These are phyloP conservation scores for Synergus gifuensis DNA, from an alignment of 2,888 invertebrate species.

Conservation along the genomic window DNA sequence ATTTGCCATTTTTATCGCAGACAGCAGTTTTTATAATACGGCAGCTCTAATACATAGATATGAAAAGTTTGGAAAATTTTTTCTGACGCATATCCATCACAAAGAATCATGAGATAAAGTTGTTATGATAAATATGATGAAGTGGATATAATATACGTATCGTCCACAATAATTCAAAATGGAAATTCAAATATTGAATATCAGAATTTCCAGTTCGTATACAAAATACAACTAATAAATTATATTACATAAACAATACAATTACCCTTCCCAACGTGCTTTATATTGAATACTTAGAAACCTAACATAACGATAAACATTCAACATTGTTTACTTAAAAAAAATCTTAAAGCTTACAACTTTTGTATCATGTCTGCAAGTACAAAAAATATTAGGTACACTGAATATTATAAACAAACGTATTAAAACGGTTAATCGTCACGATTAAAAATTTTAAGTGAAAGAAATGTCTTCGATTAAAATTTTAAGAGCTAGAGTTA, in stretches of 20 bases:
- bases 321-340: not conserved
- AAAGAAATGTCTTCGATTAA: not conserved
- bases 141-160: not conserved
- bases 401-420: not conserved
- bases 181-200: conserved; percentile 7
- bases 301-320: conserved; percentile 19
- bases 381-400: conserved; percentile 1
- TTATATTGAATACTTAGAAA: conserved; percentile 11
- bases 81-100: conserved; percentile 2
- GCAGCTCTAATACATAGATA: not conserved
- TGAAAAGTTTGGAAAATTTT: not conserved
- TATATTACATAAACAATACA: not conserved
- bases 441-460: not conserved
- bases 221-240: not conserved
- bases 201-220: not conserved
- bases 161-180: not conserved
- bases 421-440: not conserved
- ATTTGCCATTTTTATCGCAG: not conserved
- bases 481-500: not conserved
- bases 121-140: conserved; percentile 9
- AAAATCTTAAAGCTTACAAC: not conserved
- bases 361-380: not conserved
- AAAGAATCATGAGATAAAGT: conserved; percentile 3
- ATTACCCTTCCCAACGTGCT: not conserved
- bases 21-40: not conserved